Evolutionary conservation across 2,888 invertebrate species (phyloP).

Genomic region (Venusia cambrica): DNA sequence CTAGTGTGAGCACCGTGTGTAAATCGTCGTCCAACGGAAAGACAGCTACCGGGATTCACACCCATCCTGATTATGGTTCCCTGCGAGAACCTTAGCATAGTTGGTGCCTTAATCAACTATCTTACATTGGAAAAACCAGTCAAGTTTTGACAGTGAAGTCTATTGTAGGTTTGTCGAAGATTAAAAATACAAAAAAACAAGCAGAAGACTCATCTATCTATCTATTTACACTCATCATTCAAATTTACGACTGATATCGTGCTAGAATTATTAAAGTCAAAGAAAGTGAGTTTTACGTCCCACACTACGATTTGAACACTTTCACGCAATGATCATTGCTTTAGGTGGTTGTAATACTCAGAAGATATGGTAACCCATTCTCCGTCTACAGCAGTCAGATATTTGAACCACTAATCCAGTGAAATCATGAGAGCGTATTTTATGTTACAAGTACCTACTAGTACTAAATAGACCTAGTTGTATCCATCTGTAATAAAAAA

Average conservation of each 20-base stretch:
- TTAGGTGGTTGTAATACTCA: conserved; percentile 14
- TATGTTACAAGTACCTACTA: conserved; percentile 7
- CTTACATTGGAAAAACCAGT: too few relatives aligned
- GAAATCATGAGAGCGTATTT: conserved; percentile 24
- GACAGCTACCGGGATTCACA: too few relatives aligned
- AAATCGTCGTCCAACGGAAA: too few relatives aligned
- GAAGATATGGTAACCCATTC: conserved; percentile 22
- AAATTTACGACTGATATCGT: conserved; percentile 10
- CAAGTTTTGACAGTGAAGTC: too few relatives aligned
- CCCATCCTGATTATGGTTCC: too few relatives aligned
- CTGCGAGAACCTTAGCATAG: too few relatives aligned
- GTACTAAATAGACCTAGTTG: conserved; percentile 19
- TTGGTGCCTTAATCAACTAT: too few relatives aligned
- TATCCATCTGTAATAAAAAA: conserved; percentile 2
- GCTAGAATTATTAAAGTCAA: conserved; percentile 22
- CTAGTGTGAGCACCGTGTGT: too few relatives aligned
- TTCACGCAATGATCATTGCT: too few relatives aligned
- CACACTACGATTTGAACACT: conserved; percentile 25
- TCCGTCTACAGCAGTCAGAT: conserved; percentile 24
- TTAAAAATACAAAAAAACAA: too few relatives aligned
- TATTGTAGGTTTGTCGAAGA: too few relatives aligned
- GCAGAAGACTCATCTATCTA: too few relatives aligned
- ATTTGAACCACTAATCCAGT: conserved; percentile 25
- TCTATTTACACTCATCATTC: conserved; percentile 2
- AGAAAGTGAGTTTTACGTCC: conserved; percentile 22